Evolutionary conservation across 2,797 vertebrate genomes (phyloP).

Genomic region (Graptemys geographica): DNA sequence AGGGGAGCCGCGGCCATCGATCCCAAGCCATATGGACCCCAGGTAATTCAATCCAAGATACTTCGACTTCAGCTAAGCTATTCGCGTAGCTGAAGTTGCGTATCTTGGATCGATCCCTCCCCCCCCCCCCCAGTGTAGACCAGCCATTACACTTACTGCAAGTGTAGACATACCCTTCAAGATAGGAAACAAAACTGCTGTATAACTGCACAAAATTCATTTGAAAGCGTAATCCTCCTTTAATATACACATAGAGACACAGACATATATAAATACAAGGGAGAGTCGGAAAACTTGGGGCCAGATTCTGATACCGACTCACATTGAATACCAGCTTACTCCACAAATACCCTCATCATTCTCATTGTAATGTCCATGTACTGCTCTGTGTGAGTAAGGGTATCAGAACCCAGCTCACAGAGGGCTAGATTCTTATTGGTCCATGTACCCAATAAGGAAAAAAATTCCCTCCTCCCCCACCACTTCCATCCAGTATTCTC

Average conservation of each 20-base stretch:
- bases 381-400: background rate
- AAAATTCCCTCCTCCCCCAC: background rate
- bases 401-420: background rate
- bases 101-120: no score
- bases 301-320: background rate
- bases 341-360: background rate
- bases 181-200: background rate
- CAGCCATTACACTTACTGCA: no score
- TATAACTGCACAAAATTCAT: background rate
- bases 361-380: background rate
- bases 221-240: background rate
- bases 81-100: no score
- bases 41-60: no score
- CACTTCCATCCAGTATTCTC: fast-evolving
- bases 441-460: background rate
- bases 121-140: no score
- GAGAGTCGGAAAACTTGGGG: background rate
- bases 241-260: background rate
- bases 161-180: background rate
- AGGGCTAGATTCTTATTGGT: fast-evolving
- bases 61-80: no score
- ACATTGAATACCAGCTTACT: background rate
- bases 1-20: no score
- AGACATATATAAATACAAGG: background rate
- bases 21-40: no score